Evolutionary conservation across 2,888 invertebrate species (phyloP).

Genomic region (Drosophila paramelanica): DNA sequence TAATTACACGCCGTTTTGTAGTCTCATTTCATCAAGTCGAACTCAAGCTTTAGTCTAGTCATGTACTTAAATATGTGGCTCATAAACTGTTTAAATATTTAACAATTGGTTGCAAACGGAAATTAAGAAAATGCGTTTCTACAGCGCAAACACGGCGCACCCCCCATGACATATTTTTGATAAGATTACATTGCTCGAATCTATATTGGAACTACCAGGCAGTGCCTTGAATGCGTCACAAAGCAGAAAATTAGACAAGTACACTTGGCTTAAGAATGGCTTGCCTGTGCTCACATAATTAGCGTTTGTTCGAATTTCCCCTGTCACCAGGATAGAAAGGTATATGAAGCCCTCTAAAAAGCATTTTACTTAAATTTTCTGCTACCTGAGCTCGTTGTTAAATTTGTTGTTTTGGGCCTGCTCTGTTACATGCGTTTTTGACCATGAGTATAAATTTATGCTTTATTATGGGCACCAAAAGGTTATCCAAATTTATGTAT

Average conservation of each 20-base stretch:
- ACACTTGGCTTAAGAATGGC: conserved; percentile 20
- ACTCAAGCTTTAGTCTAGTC: conserved; percentile 33
- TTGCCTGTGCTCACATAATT: conserved; percentile 44
- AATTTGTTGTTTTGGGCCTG: conserved; percentile 71
- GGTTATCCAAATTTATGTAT: not conserved
- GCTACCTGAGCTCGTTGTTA: conserved; percentile 77
- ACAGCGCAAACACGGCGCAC: conserved; percentile 58
- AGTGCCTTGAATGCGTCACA: conserved; percentile 60
- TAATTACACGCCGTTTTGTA: conserved; percentile 73
- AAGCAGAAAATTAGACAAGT: conserved; percentile 34
- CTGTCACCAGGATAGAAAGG: conserved; percentile 16
- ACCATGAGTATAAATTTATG: not conserved
- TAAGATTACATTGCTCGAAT: conserved; percentile 63
- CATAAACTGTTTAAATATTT: conserved; percentile 79
- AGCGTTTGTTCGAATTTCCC: conserved; percentile 54
- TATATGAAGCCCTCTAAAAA: conserved; percentile 32
- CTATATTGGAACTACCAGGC: conserved; percentile 62
- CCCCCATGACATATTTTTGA: conserved; percentile 51
- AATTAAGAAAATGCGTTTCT: conserved; percentile 54
- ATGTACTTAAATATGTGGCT: conserved; percentile 34
- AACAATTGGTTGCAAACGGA: conserved; percentile 64
- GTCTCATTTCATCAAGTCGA: conserved; percentile 23
- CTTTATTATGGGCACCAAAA: conserved; percentile 4
- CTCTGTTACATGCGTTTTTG: not conserved
- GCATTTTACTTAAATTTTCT: conserved; percentile 55